These are phyloP conservation scores for Oscheius sp. DNA, from an alignment of 2,888 invertebrate genomes.

Conservation along the genomic window DNA sequence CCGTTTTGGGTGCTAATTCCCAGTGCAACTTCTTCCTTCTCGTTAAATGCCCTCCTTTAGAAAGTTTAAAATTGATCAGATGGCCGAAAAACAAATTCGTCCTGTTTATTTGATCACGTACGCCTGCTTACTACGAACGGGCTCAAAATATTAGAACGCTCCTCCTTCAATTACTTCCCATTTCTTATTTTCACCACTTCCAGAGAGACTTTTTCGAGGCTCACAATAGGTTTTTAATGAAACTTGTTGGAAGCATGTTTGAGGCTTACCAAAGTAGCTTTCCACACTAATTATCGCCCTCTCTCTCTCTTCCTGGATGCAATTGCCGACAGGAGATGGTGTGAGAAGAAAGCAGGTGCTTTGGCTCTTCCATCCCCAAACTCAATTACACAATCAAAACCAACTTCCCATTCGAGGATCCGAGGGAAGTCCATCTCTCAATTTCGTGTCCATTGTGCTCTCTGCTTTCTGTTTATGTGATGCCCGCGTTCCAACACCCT, in stretches of 20 bases:
- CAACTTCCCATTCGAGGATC: too few species aligned
- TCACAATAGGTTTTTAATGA: neutral
- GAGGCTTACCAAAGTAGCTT: neutral
- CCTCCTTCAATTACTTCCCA: constrained; percentile 26
- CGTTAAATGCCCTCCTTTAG: neutral
- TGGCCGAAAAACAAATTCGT: constrained; percentile 5
- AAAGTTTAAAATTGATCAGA: neutral
- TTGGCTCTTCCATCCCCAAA: neutral
- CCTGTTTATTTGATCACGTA: constrained; percentile 14
- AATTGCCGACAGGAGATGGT: too few species aligned
- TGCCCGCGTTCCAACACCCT: too few species aligned
- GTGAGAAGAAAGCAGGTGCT: neutral
- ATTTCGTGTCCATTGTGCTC: too few species aligned
- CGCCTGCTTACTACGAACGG: constrained; percentile 4
- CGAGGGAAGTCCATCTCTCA: too few species aligned
- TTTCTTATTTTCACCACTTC: neutral
- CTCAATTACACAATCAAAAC: neutral
- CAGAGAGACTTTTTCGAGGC: neutral
- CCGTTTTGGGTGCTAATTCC: neutral
- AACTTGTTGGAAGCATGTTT: neutral
- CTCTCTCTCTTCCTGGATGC: too few species aligned
- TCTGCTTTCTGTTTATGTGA: too few species aligned
- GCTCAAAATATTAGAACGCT: neutral
- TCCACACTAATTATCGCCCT: neutral
- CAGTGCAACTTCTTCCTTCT: neutral